Conservation (phyloP, 2,888 invertebrate genomes). For the Panzeria rudis region DNA sequence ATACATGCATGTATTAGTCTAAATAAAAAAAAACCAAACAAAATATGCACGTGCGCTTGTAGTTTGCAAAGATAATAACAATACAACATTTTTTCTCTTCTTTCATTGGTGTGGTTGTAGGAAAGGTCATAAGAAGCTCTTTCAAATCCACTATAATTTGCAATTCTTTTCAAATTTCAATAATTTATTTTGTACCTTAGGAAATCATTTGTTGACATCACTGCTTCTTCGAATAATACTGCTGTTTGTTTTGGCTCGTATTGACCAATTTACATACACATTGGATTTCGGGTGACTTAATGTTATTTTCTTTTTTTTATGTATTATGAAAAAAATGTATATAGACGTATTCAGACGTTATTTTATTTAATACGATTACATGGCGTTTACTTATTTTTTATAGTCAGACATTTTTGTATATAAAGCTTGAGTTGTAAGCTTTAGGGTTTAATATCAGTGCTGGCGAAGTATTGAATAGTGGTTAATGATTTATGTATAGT, state of each 20-base stretch:
- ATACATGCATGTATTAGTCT: too few relatives aligned
- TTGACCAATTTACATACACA: constrained; percentile 62
- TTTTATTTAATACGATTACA: constrained; percentile 68
- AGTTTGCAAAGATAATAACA: too few relatives aligned
- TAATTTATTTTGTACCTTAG: neutral
- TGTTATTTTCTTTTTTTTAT: constrained; percentile 26
- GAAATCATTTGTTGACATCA: constrained; percentile 20
- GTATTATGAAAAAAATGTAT: constrained; percentile 22
- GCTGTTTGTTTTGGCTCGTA: constrained; percentile 60
- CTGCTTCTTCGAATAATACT: constrained; percentile 36
- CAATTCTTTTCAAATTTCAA: neutral
- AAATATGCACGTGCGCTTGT: too few relatives aligned
- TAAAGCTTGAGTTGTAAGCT: constrained; percentile 5
- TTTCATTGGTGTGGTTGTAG: too few relatives aligned
- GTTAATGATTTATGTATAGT: neutral
- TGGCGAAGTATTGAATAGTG: neutral
- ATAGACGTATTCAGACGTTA: constrained; percentile 55
- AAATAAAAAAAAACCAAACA: too few relatives aligned
- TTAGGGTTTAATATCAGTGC: neutral
- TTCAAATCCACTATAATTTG: too few relatives aligned
- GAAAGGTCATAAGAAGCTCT: too few relatives aligned
- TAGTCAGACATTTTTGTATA: neutral
- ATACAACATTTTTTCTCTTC: too few relatives aligned
- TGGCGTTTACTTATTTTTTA: constrained; percentile 51
- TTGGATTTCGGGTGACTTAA: constrained; percentile 58